Percentiles rank a stretch among this genome's conserved stretches.
Conservation (phyloP, 2,113 vertebrate species). For the Gorilla gorilla region DNA sequence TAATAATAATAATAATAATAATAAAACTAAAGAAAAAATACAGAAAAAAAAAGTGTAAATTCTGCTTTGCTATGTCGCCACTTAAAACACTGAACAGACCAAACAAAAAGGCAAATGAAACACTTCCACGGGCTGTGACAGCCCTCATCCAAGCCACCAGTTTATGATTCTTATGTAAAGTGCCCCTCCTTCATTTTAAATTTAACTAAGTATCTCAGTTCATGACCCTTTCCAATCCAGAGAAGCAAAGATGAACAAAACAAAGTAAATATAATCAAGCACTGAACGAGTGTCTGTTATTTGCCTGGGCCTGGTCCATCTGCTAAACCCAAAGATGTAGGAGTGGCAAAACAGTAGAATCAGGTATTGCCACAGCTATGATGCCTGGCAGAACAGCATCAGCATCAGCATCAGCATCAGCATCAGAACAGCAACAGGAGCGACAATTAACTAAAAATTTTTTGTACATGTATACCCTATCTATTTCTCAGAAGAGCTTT, state of each 20-base stretch:
- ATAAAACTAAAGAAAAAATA: too few species aligned
- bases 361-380: neutral
- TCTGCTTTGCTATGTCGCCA: neutral
- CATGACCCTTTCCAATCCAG: neutral
- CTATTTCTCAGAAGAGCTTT: neutral
- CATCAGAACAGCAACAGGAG: too few species aligned
- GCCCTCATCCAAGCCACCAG: neutral
- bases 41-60: too few species aligned
- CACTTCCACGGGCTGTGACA: neutral
- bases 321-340: neutral
- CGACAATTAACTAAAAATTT: neutral
- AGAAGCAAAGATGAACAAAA: neutral
- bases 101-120: neutral
- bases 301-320: too few species aligned
- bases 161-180: neutral
- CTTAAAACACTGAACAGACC: neutral
- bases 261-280: neutral
- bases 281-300: neutral
- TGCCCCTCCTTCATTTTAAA: neutral
- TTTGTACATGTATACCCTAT: neutral
- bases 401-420: too few species aligned
- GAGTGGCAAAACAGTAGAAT: neutral
- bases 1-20: too few species aligned
- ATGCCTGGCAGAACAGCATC: neutral
- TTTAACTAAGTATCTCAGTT: neutral